Percentiles rank a stretch among this genome's conserved stretches.
Conservation (phyloP, 2,113 vertebrate species). For the Halcyon senegalensis region DNA sequence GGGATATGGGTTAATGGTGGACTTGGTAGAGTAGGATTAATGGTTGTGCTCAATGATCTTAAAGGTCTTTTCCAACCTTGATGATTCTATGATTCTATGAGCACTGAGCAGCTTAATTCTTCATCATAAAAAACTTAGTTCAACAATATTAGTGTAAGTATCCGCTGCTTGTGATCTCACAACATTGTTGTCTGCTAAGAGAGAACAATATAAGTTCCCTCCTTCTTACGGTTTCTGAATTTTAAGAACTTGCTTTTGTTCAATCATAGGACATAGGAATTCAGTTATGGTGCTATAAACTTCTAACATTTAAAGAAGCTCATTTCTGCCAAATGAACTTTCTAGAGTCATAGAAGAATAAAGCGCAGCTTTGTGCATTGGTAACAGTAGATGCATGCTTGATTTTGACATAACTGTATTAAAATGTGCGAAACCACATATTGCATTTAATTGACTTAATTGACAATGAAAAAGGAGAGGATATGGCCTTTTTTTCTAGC, state of each 20-base stretch:
- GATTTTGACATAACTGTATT: neutral
- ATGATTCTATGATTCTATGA: too few species aligned
- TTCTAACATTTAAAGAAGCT: neutral
- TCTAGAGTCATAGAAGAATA: neutral
- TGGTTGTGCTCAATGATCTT: too few species aligned
- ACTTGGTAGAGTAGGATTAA: too few species aligned
- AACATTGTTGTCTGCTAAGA: neutral
- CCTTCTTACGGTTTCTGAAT: neutral
- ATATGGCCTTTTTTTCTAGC: neutral
- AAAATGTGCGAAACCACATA: neutral
- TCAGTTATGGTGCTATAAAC: neutral
- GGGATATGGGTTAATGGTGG: too few species aligned
- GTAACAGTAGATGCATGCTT: neutral
- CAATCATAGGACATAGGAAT: accelerated
- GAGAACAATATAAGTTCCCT: neutral
- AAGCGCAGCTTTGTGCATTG: neutral
- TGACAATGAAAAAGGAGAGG: neutral
- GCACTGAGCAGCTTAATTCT: neutral
- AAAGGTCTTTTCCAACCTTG: too few species aligned
- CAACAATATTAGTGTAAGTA: neutral
- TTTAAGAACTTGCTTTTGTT: neutral
- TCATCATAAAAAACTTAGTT: neutral
- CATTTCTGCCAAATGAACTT: neutral
- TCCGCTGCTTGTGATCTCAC: neutral
- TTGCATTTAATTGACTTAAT: neutral